A percentile compares a stretch with the other conserved stretches of the same genome.
Evolutionary conservation across 2,797 vertebrate species (phyloP).

Genomic region (Helicolenus hilgendorfi): DNA sequence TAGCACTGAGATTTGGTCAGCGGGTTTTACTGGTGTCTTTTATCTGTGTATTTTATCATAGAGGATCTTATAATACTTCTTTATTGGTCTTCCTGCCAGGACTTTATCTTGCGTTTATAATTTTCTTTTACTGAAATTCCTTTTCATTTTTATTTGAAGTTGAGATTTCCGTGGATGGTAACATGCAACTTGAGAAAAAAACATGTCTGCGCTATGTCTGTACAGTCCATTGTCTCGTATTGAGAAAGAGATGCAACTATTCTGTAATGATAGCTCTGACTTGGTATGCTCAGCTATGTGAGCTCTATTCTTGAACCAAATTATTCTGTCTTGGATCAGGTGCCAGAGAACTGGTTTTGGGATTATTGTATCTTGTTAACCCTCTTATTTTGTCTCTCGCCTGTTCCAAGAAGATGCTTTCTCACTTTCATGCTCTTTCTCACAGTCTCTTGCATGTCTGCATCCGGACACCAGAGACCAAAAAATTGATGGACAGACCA

Average conservation of each 20-base stretch:
- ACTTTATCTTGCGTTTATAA: slow-evolving; percentile 48
- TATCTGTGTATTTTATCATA: slow-evolving; percentile 49
- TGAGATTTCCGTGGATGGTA: slow-evolving; percentile 13
- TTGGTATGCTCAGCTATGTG: slow-evolving; percentile 28
- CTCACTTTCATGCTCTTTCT: slow-evolving; percentile 22
- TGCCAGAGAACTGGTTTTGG: slow-evolving; percentile 45
- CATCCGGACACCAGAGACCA: background rate
- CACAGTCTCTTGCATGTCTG: slow-evolving; percentile 9
- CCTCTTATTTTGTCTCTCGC: slow-evolving; percentile 52
- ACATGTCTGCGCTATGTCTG: slow-evolving; percentile 15
- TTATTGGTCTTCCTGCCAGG: slow-evolving; percentile 34
- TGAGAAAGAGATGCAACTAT: slow-evolving; percentile 34
- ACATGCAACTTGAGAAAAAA: slow-evolving; percentile 18
- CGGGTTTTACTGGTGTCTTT: slow-evolving; percentile 49
- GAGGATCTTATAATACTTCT: slow-evolving; percentile 35
- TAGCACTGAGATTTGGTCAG: slow-evolving; percentile 28
- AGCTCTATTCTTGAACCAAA: slow-evolving; percentile 46
- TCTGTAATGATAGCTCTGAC: slow-evolving; percentile 69
- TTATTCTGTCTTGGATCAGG: slow-evolving; percentile 58
- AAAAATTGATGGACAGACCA: background rate
- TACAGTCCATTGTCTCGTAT: slow-evolving; percentile 38
- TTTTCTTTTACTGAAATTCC: slow-evolving; percentile 60
- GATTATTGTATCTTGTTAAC: slow-evolving; percentile 45
- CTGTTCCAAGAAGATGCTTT: slow-evolving; percentile 16
- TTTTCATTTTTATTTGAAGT: slow-evolving; percentile 37